Evolutionary conservation across 2,888 invertebrate genomes (phyloP), one percentile per base, ranked within the genome.

Genomic region (Ornithoptera alexandrae): DNA sequence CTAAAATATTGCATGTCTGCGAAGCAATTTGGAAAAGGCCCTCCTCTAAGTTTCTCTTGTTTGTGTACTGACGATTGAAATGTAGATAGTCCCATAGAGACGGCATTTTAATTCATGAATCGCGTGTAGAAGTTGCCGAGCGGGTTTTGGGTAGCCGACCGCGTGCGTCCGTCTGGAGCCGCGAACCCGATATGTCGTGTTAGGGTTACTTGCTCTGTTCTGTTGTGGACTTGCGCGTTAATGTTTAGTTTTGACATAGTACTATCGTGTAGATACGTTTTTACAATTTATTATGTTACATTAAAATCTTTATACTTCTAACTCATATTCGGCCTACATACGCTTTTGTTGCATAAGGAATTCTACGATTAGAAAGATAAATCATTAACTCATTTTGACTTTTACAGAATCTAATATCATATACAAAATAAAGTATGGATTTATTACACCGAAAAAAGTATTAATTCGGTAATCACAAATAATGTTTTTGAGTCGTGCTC

Each of bases 21-120:
- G 96, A 95, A 6, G 96, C 96, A 75, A 96, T 96, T 91, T 96
- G 96, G 81, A 96, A 95, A 50, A 96, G 90, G 8, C 96, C 96
- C 79, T 96, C 96, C 79, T 96, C 95, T 74, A 96, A 85, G 84
- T 95, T 95, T 67, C 94, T 92, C 76, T 94, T 94, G 76, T 93
- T 93, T 69, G 92, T 86, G 75, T 93, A 92, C 76, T 88, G 89
- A 61, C 92, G 78, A 74, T 92, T 93, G 76, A 93, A 88, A 74
- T 90, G 90, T 70, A 94, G 88, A 79, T 94, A 93, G 81, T 94
- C 94, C 94, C 94, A 94, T 86, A 94, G 93, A 66, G 93, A 92
- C 79, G 94, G 94, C 94, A 94, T 94, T 82, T 84, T 87, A 75
- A 81, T 72, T 80, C 69, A 82, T 72, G 74, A 78, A 76, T 68